phyloP scores from a whole-genome alignment of 2,888 invertebrate genomes.

The Drosophila yooni region DNA sequence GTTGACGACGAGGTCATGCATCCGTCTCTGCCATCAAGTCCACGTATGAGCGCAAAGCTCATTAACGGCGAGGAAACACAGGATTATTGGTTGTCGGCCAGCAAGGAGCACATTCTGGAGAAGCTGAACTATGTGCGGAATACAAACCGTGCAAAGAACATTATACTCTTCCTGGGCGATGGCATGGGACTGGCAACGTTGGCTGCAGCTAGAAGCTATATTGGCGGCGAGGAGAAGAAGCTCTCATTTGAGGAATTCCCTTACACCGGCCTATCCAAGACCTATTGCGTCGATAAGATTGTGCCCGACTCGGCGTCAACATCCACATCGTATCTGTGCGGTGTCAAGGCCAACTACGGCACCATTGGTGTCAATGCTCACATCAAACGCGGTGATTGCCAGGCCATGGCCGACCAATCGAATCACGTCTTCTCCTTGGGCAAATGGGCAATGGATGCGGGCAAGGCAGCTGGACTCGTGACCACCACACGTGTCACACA shows the following conservation, averaged over 20 bases:
- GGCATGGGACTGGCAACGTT: conserved; percentile 94
- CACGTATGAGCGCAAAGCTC: not conserved
- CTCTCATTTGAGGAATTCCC: conserved; percentile 92
- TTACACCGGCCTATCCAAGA: conserved; percentile 89
- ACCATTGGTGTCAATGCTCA: conserved; percentile 91
- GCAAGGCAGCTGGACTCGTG: conserved; percentile 88
- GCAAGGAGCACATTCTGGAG: conserved; percentile 66
- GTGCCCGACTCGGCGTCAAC: conserved; percentile 94
- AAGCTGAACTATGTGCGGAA: conserved; percentile 73
- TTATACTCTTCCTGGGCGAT: conserved; percentile 93
- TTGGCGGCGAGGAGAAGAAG: conserved; percentile 90
- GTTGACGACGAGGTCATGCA: conserved; percentile 69
- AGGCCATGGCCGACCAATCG: conserved; percentile 86
- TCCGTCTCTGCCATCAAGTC: conserved; percentile 46
- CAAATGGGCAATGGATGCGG: conserved; percentile 89
- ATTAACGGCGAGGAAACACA: conserved; percentile 54
- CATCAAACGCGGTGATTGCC: conserved; percentile 88
- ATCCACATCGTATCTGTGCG: conserved; percentile 91
- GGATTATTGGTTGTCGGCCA: conserved; percentile 71
- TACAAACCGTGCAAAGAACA: conserved; percentile 88
- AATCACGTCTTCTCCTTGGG: conserved; percentile 89
- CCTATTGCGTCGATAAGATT: conserved; percentile 90
- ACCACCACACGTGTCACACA: conserved; percentile 92
- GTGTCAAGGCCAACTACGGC: conserved; percentile 91
- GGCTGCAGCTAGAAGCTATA: conserved; percentile 90